Base-by-base conservation (phyloP, 2,797 vertebrate species). In the Morelia viridis region DNA sequence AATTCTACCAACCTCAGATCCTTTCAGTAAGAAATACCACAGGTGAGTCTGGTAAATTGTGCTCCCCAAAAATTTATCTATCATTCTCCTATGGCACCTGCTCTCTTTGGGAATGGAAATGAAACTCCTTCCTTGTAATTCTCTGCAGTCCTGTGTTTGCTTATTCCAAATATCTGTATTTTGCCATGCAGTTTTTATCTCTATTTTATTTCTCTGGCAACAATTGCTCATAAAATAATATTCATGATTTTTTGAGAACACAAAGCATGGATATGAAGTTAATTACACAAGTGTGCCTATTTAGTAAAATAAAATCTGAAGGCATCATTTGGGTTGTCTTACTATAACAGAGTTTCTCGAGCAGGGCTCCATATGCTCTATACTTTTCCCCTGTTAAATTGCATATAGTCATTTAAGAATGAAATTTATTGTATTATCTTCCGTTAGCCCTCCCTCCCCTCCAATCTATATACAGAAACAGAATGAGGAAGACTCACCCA, bases 401-500 rank as follows among this genome's bases (percentile, higher is more conserved):
- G 6, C 12, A 61, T 57, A 85, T 53, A 62, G 60, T 22, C 31
- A 22, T 26, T 68, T 28, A 65, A 65, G 6, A 71, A 53, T 53
- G 50, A 53, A 53, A 61, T 41, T 31, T 26, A 64, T 28, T 64
- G n/a, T 15, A 35, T 22, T 76, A 89, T 31, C 28, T 90, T 90
- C 46, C 31, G 13, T 9, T 76, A 57, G 56, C 62, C 31, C 57
- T 28, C 13, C 60, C 28, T 58, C 22, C 41, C 15, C 41, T 57
- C 26, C 62, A 87, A 19, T 12, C 3, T 7, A 83, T n/a, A 62
- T 4, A 24, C 56, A 61, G 28, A 31, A 22, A 0, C 46, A 86
- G 60, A 26, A 80, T 12, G 94, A 93, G 84, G 65, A 85, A n/a
- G 35, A 94, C 97, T 97, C 97, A 99, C 99, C 99, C 35, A 99